Base-by-base conservation (phyloP, 37 sponge, comb jelly and placozoan species). In the Agelas oroides region DNA sequence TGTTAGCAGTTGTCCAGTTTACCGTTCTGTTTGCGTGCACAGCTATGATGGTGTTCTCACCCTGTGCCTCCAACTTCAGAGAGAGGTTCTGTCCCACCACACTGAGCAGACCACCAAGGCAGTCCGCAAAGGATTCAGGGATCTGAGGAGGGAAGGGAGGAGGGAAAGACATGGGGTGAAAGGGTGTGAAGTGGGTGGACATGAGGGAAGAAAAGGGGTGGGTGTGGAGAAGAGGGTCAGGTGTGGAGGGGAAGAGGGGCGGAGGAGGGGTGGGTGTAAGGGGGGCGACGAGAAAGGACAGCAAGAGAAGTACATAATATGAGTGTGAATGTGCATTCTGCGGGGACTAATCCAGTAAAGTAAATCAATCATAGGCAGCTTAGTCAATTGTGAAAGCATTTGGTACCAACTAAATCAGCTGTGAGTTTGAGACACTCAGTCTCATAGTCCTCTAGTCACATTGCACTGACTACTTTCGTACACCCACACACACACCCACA, bases 71-170 rank as follows among this genome's bases (percentile, higher is more conserved):
- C 59, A 96, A 27, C 37, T 73, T 91, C 53, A 96, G 74, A 53
- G 91, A 78, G 33, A 96, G 82, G 66, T 96, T 96, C 89, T 96
- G 97, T 30, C 97, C 97, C 39, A 96, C 84, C 33, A 92, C 92
- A 83, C 94, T 93, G 41, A 96, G 82, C 55, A 96, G 81, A n/a
- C 97, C 97, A 30, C 97, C 97, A 11, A 96, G 89, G 69, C 97
- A 96, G 81, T 96, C 97, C 57, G 97, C 97, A 89, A 96, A 96
- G 0, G 94, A 93, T 82, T 96, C 97, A 11, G 97, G 92, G 79
- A 95, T 95, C 89, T 89, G 46, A 0, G 33, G 2, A 73, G 23
- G 5, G 46, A 8, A 8, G 8, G 46, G 8, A 14, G 33, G 23
- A 61, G 3, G 8, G 46, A 46, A 46, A 8, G 8, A 8, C 2